Evolutionary conservation across 2,113 vertebrate genomes (phyloP).

Genomic region (Paralichthys olivaceus): DNA sequence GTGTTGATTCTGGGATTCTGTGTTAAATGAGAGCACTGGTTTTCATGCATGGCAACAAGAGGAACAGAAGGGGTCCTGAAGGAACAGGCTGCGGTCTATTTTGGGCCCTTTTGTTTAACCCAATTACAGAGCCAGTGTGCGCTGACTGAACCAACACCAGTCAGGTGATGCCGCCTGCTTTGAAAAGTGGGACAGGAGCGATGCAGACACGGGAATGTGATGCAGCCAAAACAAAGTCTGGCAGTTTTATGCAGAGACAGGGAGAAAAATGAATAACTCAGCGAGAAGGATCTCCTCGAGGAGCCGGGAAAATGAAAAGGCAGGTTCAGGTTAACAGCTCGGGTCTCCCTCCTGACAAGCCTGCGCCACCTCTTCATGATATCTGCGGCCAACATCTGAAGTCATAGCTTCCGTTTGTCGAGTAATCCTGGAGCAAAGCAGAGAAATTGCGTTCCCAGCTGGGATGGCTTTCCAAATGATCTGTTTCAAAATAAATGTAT

Average conservation of each 20-base stretch:
- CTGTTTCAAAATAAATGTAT: background rate
- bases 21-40: constrained; percentile 42
- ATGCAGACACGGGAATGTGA: constrained; percentile 41
- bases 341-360: constrained; percentile 29
- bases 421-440: constrained; percentile 39
- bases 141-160: constrained; percentile 42
- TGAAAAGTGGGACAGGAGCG: constrained; percentile 57
- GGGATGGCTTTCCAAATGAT: constrained; percentile 12
- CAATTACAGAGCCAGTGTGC: constrained; percentile 60
- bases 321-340: constrained; percentile 26
- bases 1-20: constrained; percentile 63
- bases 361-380: constrained; percentile 27
- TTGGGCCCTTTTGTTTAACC: constrained; percentile 72
- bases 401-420: constrained; percentile 39
- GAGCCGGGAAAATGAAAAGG: constrained; percentile 4
- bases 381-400: constrained; percentile 25
- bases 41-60: constrained; percentile 49
- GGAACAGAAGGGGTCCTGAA: constrained; percentile 39
- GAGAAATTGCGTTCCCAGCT: constrained; percentile 34
- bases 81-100: constrained; percentile 68
- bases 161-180: constrained; percentile 52
- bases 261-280: constrained; percentile 23
- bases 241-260: constrained; percentile 12
- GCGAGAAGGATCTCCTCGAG: background rate
- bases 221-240: constrained; percentile 28